phyloP scores from a whole-genome alignment of 2,888 invertebrate genomes.

The Isoperla grammatica region DNA sequence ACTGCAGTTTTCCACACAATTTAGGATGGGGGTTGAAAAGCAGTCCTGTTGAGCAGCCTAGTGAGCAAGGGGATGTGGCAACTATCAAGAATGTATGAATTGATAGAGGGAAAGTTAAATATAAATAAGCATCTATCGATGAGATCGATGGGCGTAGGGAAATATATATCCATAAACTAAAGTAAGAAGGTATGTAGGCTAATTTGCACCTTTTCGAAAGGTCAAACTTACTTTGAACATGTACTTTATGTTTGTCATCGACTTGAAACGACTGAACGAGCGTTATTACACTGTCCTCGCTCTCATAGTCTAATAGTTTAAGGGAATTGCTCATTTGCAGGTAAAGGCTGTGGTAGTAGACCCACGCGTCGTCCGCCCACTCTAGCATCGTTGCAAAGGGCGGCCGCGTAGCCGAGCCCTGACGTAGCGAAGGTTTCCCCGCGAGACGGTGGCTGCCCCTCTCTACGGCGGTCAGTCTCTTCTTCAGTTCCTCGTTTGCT shows the following conservation, averaged over 20 bases:
- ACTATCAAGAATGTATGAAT: too few species aligned
- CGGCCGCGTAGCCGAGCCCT: slow-evolving; percentile 15
- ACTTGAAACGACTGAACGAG: slow-evolving; percentile 10
- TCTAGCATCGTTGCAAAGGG: slow-evolving; percentile 15
- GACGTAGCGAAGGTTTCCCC: neutral
- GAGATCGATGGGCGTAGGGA: too few species aligned
- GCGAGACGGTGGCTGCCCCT: slow-evolving; percentile 6
- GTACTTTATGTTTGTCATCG: neutral
- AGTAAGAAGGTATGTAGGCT: neutral
- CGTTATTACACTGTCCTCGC: slow-evolving; percentile 8
- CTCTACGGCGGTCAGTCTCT: neutral
- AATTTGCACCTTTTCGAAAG: neutral
- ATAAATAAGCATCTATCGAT: too few species aligned
- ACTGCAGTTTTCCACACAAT: too few species aligned
- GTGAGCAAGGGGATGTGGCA: too few species aligned
- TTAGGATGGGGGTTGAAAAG: too few species aligned
- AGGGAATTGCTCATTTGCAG: slow-evolving; percentile 17
- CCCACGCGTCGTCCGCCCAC: slow-evolving; percentile 23
- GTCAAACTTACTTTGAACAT: slow-evolving; percentile 13
- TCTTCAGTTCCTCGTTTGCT: slow-evolving; percentile 7
- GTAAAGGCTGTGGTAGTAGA: slow-evolving; percentile 21
- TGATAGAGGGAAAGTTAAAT: too few species aligned
- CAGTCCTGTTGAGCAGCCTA: too few species aligned
- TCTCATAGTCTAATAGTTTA: slow-evolving; percentile 5
- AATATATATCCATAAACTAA: neutral